Percentiles rank a stretch among this genome's conserved stretches.
These are phyloP conservation scores for Noctilio leporinus DNA, from an alignment of 2,113 vertebrate genomes.

Conservation along the genomic window DNA sequence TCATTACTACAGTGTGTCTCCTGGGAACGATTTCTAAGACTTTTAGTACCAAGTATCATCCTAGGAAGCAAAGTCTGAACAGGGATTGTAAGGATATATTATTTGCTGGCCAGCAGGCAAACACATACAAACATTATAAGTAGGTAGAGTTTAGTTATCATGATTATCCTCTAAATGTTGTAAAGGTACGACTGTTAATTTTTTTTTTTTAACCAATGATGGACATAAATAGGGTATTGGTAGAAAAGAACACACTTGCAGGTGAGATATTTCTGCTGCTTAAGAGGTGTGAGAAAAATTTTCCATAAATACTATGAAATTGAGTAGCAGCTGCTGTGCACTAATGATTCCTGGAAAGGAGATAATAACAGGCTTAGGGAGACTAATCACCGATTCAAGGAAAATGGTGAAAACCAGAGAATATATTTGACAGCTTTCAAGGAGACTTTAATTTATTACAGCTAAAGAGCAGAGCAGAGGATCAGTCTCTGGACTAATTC, in stretches of 20 bases:
- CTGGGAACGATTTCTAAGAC: not conserved
- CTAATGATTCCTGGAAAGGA: not conserved
- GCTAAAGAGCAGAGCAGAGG: not conserved
- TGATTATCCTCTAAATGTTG: not conserved
- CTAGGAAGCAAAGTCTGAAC: not conserved
- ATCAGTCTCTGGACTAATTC: not conserved
- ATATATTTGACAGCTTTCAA: not conserved
- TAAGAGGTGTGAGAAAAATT: not conserved
- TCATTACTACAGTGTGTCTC: not conserved
- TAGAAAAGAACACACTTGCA: not conserved
- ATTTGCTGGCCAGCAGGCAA: not conserved
- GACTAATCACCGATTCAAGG: not conserved
- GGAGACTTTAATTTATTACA: not conserved
- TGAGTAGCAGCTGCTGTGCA: not conserved
- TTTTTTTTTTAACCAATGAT: not conserved
- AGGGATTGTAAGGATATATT: not conserved
- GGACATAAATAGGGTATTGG: not conserved
- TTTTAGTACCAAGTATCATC: not conserved
- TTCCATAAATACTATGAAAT: constrained; percentile 5
- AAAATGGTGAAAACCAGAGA: constrained; percentile 6
- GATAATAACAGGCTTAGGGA: not conserved
- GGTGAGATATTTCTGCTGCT: not conserved
- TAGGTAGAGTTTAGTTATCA: not conserved
- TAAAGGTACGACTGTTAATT: not conserved
- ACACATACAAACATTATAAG: not conserved